These are phyloP conservation scores for Chydorus sphaericus DNA, from an alignment of 2,888 invertebrate genomes.

Conservation along the genomic window DNA sequence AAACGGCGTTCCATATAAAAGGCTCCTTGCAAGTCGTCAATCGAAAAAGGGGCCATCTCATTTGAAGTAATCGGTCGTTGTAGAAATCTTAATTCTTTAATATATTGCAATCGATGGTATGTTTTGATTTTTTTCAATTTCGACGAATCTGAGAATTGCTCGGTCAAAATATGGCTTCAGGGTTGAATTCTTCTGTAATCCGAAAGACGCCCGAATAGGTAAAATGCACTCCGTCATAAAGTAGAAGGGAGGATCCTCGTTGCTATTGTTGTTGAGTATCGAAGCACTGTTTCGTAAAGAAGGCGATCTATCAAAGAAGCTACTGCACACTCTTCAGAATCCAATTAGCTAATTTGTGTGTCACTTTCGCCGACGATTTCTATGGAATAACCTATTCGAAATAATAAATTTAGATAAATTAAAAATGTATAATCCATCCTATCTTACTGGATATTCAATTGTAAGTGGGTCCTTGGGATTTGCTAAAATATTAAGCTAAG, in stretches of 20 bases:
- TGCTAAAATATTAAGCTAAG: too few relatives aligned
- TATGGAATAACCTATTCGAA: too few relatives aligned
- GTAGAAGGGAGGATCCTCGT: background rate
- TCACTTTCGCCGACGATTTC: too few relatives aligned
- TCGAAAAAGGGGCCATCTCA: background rate
- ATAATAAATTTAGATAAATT: too few relatives aligned
- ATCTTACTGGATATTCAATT: too few relatives aligned
- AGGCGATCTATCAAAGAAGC: background rate
- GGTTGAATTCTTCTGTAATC: slow-evolving; percentile 5
- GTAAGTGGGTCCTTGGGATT: too few relatives aligned
- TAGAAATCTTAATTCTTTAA: too few relatives aligned
- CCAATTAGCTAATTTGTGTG: too few relatives aligned
- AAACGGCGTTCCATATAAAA: too few relatives aligned
- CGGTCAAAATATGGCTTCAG: background rate
- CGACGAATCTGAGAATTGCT: background rate
- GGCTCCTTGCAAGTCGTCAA: slow-evolving; percentile 7
- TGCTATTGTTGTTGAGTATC: background rate
- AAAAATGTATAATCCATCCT: too few relatives aligned
- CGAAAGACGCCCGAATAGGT: slow-evolving; percentile 3
- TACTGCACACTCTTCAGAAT: background rate
- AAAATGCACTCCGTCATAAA: slow-evolving; percentile 4
- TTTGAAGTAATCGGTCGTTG: too few relatives aligned
- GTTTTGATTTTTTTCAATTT: background rate
- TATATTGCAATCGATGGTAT: slow-evolving; percentile 3
- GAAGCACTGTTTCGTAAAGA: background rate